phyloP scores from a whole-genome alignment of 2,797 vertebrate species.

The Bufotes viridis region DNA sequence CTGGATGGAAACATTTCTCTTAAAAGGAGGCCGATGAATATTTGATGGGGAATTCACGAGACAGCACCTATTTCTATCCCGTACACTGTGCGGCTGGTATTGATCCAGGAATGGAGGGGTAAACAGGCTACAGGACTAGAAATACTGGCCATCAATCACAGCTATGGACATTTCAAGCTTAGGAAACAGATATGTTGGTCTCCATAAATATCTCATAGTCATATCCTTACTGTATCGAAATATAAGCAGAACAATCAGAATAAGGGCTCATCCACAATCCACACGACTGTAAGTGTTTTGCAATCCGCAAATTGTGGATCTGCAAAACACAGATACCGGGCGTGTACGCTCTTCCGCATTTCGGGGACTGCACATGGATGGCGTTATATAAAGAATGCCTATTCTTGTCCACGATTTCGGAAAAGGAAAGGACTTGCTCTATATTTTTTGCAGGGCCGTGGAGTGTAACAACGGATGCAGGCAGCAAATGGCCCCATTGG shows the following conservation, averaged over 20 bases:
- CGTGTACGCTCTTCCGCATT: too few relatives aligned
- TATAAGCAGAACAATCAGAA: not conserved
- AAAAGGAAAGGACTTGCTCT: too few relatives aligned
- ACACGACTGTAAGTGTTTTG: not conserved
- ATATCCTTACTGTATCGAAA: not conserved
- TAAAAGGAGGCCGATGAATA: slow-evolving; percentile 49
- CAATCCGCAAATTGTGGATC: too few relatives aligned
- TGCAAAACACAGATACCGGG: too few relatives aligned
- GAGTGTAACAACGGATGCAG: too few relatives aligned
- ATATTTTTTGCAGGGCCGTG: too few relatives aligned
- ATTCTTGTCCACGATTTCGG: too few relatives aligned
- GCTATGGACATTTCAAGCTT: not conserved
- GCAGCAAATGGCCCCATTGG: too few relatives aligned
- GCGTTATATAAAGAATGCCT: too few relatives aligned
- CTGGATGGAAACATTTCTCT: slow-evolving; percentile 34
- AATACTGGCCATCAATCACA: not conserved
- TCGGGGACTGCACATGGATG: too few relatives aligned
- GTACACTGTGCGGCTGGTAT: not conserved
- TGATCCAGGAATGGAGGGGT: slow-evolving; percentile 10
- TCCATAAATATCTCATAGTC: not conserved
- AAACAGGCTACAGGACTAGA: not conserved
- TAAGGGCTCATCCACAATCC: not conserved
- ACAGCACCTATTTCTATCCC: not conserved
- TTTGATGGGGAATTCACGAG: slow-evolving; percentile 37
- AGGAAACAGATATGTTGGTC: not conserved